A percentile compares a stretch with the other conserved stretches of the same genome.
These are phyloP conservation scores for Syncerus caffer DNA, from an alignment of 2,797 vertebrate genomes.

Conservation along the genomic window DNA sequence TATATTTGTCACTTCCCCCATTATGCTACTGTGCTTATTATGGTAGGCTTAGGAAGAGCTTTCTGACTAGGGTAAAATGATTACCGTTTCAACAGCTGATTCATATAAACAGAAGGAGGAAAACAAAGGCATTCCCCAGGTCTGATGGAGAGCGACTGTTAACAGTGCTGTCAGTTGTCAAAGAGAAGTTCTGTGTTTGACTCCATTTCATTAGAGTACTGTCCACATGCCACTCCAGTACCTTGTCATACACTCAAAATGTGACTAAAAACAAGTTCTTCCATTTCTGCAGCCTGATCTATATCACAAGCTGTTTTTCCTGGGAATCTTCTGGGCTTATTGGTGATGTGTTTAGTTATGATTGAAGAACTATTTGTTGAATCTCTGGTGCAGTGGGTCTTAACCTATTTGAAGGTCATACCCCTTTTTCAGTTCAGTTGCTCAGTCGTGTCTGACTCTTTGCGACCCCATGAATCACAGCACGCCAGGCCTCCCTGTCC, in stretches of 20 bases:
- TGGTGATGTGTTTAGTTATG: neutral
- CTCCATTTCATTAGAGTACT: neutral
- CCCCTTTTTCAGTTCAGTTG: neutral
- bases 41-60: neutral
- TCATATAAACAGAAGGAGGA: neutral
- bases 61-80: neutral
- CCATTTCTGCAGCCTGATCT: neutral
- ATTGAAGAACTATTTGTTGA: neutral
- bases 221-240: neutral
- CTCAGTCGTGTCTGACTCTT: too few species aligned
- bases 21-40: neutral
- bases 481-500: too few species aligned
- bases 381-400: neutral
- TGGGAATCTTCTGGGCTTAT: neutral
- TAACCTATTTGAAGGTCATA: neutral
- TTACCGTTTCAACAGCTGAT: neutral
- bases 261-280: neutral
- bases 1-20: neutral
- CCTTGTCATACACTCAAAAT: neutral
- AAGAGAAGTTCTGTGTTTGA: neutral
- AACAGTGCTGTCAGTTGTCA: neutral
- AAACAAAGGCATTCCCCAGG: neutral
- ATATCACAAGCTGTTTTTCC: neutral
- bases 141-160: neutral
- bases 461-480: too few species aligned